A percentile compares a stretch with the other conserved stretches of the same genome.
Conservation (phyloP, 2,113 vertebrate species). For the zebrafish (Danio rerio) region DNA sequence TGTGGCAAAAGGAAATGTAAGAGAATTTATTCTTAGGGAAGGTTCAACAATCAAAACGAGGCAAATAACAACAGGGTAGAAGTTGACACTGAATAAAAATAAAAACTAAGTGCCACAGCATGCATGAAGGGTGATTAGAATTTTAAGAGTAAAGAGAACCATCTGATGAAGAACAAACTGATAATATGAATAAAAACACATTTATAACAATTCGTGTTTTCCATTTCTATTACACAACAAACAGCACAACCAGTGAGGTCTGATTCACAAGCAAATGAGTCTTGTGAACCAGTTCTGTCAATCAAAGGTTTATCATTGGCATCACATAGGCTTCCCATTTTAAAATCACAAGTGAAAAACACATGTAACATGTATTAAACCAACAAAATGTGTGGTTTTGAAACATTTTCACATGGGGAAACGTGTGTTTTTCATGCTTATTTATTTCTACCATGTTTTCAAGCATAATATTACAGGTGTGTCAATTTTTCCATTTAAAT, state of each 20-base stretch:
- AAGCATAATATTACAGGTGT: no score
- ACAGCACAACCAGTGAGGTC: not conserved
- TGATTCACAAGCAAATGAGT: not conserved
- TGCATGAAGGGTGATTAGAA: not conserved
- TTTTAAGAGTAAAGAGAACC: not conserved
- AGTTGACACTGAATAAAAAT: not conserved
- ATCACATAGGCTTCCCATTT: no score
- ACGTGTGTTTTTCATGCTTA: no score
- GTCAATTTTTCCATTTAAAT: no score
- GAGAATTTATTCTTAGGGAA: not conserved
- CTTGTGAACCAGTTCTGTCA: not conserved
- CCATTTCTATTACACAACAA: not conserved
- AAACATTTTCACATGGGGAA: no score
- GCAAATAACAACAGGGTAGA: not conserved
- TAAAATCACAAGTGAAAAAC: no score
- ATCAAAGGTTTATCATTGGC: not conserved
- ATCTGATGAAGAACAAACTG: not conserved
- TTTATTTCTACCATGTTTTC: no score
- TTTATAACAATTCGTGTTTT: not conserved
- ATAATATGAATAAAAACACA: not conserved
- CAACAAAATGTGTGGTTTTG: no score
- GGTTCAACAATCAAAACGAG: not conserved
- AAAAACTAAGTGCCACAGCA: constrained; percentile 12
- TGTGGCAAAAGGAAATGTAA: not conserved
- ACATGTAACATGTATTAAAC: no score